These are phyloP conservation scores for Formica selysi DNA, from an alignment of 1,140 invertebrate species.

Conservation along the genomic window DNA sequence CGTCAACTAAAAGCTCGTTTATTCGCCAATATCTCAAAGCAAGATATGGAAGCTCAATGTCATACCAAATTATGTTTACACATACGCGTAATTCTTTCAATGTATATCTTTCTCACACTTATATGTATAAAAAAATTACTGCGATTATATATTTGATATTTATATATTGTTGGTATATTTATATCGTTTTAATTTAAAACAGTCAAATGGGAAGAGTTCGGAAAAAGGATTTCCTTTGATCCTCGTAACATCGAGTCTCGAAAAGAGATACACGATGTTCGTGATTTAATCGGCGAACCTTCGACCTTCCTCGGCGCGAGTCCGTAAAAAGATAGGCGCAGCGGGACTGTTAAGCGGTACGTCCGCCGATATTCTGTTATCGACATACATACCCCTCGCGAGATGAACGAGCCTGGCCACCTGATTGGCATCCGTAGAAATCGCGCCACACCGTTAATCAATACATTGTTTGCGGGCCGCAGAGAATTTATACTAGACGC, in stretches of 20 bases:
- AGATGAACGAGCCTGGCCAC: constrained; percentile 22
- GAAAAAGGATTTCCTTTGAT: not conserved
- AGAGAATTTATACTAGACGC: not conserved
- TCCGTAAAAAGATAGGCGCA: constrained; percentile 16
- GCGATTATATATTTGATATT: not conserved
- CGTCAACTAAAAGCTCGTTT: not conserved
- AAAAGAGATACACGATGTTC: not conserved
- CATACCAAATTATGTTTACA: not conserved
- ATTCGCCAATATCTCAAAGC: not conserved
- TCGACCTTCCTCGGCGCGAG: not conserved
- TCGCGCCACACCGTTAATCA: constrained; percentile 22
- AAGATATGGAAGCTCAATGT: not conserved
- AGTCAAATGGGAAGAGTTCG: not conserved
- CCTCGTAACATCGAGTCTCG: not conserved
- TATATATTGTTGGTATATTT: not conserved
- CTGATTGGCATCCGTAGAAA: constrained; percentile 48
- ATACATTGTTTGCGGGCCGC: constrained; percentile 2
- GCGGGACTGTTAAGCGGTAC: not conserved
- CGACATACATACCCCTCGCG: constrained; percentile 18
- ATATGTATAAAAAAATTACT: constrained; percentile 19
- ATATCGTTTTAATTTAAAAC: not conserved
- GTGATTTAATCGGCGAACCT: constrained; percentile 30
- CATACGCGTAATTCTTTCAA: too few relatives aligned
- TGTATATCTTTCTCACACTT: not conserved
- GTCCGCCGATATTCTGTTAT: constrained; percentile 47